These are phyloP conservation scores for Hydrolagus colliei DNA, from an alignment of 2,797 vertebrate species.

Conservation along the genomic window DNA sequence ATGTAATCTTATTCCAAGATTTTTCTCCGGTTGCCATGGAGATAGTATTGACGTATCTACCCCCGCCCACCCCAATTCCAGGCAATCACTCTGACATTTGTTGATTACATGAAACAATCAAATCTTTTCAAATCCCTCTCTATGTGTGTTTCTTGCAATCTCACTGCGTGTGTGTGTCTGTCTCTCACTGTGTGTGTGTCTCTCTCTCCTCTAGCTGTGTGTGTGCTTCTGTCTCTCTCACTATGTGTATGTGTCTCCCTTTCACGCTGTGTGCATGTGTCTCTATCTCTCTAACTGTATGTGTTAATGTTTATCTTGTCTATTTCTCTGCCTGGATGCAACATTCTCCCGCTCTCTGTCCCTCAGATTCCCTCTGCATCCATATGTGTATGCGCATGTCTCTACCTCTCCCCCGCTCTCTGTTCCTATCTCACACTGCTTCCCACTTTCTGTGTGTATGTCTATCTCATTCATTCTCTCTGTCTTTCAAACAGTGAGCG, in stretches of 20 bases:
- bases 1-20: slow-evolving; percentile 31
- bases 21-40: slow-evolving; percentile 28
- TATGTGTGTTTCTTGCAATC: too few relatives aligned
- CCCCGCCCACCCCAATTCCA: background rate
- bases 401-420: slow-evolving; percentile 16
- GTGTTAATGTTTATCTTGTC: too few relatives aligned
- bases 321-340: background rate
- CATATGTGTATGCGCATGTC: background rate
- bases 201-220: too few relatives aligned
- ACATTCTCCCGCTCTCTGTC: background rate
- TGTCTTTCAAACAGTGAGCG: slow-evolving; percentile 31
- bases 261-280: too few relatives aligned
- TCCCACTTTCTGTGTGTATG: slow-evolving; percentile 20
- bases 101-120: too few relatives aligned
- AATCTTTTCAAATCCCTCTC: too few relatives aligned
- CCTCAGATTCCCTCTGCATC: slow-evolving; percentile 35
- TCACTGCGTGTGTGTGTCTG: too few relatives aligned
- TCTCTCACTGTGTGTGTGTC: too few relatives aligned
- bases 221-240: too few relatives aligned
- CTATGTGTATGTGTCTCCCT: too few relatives aligned
- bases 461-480: slow-evolving; percentile 8
- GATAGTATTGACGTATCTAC: background rate
- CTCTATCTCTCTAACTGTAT: too few relatives aligned
- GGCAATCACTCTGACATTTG: too few relatives aligned
- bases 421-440: slow-evolving; percentile 36